Conservation (phyloP, 2,797 vertebrate genomes). For the Cottoperca gobio region DNA sequence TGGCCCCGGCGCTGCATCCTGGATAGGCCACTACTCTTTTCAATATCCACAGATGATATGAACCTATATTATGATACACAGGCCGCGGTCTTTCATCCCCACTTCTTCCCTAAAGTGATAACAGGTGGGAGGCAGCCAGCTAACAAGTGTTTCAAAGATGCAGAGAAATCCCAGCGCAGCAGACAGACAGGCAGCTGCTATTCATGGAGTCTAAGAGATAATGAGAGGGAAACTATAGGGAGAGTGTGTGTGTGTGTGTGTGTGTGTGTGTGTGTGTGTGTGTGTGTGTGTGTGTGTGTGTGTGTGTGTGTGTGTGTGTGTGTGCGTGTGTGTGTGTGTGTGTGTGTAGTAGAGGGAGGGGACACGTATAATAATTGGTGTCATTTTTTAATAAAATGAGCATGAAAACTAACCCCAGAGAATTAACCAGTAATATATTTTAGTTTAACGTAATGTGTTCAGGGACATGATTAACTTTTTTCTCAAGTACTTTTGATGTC, state of each 20-base stretch:
- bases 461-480: not conserved
- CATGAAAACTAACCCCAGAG: slow-evolving; percentile 6
- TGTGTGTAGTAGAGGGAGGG: not conserved
- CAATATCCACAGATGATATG: slow-evolving; percentile 1
- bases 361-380: not conserved
- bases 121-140: slow-evolving; percentile 60
- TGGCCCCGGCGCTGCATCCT: not conserved
- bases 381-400: slow-evolving; percentile 28
- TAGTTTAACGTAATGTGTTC: not conserved
- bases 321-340: not conserved
- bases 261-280: not conserved
- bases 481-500: too few species aligned
- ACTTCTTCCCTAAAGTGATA: slow-evolving; percentile 49
- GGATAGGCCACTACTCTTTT: slow-evolving; percentile 2
- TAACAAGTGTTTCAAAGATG: slow-evolving; percentile 75
- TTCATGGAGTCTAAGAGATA: slow-evolving; percentile 73
- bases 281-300: slow-evolving; percentile 39
- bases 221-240: slow-evolving; percentile 61
- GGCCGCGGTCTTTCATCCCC: slow-evolving; percentile 11
- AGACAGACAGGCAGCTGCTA: slow-evolving; percentile 68
- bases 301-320: not conserved
- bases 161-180: slow-evolving; percentile 61
- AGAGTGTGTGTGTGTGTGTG: slow-evolving; percentile 5
- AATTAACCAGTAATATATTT: slow-evolving; percentile 23
- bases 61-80: slow-evolving; percentile 20